Evolutionary conservation across 2,113 vertebrate genomes (phyloP), one percentile per base, ranked within the genome.

Genomic region (Takifugu flavidus): DNA sequence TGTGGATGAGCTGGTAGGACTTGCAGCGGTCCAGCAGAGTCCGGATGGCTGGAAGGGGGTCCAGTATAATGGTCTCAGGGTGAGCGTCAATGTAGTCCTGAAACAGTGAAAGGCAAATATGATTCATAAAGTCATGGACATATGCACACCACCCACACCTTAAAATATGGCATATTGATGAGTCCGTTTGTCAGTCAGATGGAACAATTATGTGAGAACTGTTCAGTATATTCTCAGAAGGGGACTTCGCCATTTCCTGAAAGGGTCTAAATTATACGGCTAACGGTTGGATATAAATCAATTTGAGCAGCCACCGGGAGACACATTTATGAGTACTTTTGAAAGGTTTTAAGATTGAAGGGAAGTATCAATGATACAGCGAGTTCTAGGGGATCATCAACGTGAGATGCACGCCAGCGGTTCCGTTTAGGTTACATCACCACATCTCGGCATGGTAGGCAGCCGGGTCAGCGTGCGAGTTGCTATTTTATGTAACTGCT

Each of bases 31-130:
- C 96, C 51, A 99, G 91, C 69, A 99, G 90, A 0, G 96, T 98
- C 44, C 96, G 92, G 80, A 99, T 98, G 76, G 96, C 96, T 0
- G 96, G 97, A 13, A 99, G 94, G 3, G 97, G 97, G 67, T 99
- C 97, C 82, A 99, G 86, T 72, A 99, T 84, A n/a, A 98, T 96
- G 67, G 96, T 98, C 89, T 98, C 95, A 1, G 97, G 97, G 79
- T 99, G 97, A 50, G 95, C 92, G 25, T 98, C 95, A 20, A 98
- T 98, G 84, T 98, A 99, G 39, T 98, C 96, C 96, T 98, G 86
- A 56, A 88, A 88, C 7, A 25, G 25, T 10, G 49, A 54, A 12
- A 62, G 2, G 42, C 2, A 56, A 51, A 58, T 5, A 4, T 50
- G 12, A 26, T 31, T 27, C 34, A 25, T 43, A 39, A 45, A 25